These are phyloP conservation scores for Hippocampus abdominalis DNA, from an alignment of 2,113 vertebrate species.

Conservation along the genomic window DNA sequence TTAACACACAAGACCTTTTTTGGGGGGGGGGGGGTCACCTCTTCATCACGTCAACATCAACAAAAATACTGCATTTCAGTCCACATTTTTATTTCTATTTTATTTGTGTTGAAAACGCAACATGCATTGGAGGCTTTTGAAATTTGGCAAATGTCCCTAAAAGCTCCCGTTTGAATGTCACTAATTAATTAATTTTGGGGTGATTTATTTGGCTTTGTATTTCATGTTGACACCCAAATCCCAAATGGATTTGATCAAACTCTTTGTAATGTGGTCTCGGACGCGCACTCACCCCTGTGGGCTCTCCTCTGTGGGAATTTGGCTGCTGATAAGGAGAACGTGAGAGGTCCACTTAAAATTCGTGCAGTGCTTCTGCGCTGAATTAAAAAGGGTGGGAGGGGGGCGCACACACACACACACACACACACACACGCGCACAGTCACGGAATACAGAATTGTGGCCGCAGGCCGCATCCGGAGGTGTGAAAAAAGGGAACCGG, in stretches of 20 bases:
- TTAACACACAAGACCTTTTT: no score
- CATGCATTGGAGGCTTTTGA: neutral
- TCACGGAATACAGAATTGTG: neutral
- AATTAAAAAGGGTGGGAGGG: neutral
- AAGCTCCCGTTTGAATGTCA: neutral
- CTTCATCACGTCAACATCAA: no score
- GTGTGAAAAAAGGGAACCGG: neutral
- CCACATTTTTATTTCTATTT: no score
- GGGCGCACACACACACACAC: no score
- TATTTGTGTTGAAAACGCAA: neutral
- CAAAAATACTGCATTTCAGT: no score
- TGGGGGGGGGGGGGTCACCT: no score
- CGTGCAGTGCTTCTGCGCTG: neutral
- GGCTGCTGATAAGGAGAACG: neutral
- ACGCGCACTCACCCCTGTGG: neutral
- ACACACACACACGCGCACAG: neutral
- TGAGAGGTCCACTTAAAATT: neutral
- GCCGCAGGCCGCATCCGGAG: neutral
- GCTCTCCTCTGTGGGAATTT: neutral
- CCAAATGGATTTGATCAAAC: neutral
- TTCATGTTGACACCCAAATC: neutral
- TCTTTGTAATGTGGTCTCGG: neutral
- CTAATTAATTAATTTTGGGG: neutral
- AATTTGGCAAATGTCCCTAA: neutral
- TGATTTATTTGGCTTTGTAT: neutral